Evolutionary conservation across 2,797 vertebrate species (phyloP).

Genomic region (Toxotes lorentzi): DNA sequence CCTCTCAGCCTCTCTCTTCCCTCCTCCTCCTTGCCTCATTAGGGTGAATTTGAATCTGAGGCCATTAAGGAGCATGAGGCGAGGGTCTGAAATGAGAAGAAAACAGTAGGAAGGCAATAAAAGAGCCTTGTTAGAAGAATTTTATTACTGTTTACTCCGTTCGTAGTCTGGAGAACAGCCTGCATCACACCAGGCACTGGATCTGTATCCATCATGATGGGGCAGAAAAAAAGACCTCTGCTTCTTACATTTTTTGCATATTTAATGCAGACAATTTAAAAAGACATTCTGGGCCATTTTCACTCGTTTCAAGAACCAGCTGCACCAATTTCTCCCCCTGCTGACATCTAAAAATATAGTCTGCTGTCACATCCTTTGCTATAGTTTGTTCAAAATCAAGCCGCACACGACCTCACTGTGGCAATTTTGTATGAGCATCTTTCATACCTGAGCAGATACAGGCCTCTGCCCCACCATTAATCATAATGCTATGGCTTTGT

Average conservation of each 20-base stretch:
- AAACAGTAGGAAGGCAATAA: conserved; percentile 80
- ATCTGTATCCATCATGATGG: conserved; percentile 50
- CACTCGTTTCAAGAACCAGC: conserved; percentile 52
- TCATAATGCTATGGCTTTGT: conserved; percentile 64
- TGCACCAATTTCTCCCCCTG: conserved; percentile 25
- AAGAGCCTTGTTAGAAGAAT: conserved; percentile 76
- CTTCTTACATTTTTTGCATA: conserved; percentile 36
- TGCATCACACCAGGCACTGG: conserved; percentile 58
- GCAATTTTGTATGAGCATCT: conserved; percentile 11
- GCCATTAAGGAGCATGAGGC: conserved; percentile 67
- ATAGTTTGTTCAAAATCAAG: conserved; percentile 29
- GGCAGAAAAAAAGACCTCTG: conserved; percentile 28
- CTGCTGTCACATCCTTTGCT: conserved; percentile 10
- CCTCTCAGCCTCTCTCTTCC: background rate
- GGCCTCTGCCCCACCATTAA: conserved; percentile 56
- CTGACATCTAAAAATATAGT: conserved; percentile 33
- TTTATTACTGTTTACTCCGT: conserved; percentile 71
- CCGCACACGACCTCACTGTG: conserved; percentile 25
- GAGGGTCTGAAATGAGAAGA: conserved; percentile 68
- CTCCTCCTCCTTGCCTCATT: conserved; percentile 58
- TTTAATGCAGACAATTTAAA: conserved; percentile 58
- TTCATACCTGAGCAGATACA: conserved; percentile 37
- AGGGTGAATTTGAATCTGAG: conserved; percentile 61
- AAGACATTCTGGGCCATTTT: conserved; percentile 41
- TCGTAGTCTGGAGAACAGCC: conserved; percentile 64